Evolutionary conservation across 2,888 invertebrate species (phyloP), one percentile per base, ranked within the genome.

Genomic region (Acheta domesticus): DNA sequence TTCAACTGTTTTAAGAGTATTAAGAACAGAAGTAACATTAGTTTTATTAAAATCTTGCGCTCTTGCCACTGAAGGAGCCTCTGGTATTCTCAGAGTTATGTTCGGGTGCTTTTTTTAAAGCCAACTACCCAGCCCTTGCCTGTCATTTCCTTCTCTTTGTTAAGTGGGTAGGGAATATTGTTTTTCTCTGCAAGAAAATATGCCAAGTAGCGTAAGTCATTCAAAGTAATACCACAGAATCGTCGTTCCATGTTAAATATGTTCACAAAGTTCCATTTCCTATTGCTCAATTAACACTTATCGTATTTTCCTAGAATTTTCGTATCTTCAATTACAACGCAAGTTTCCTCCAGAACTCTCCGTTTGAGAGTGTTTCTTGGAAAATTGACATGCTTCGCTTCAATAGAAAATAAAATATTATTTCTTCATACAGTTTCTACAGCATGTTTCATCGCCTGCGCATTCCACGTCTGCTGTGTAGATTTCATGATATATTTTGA

Each of bases 141-240:
- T 75, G 81, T 80, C 80, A 81, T 77, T 49, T 79, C 81, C 49
- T 79, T 82, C 48, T 80, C 81, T 80, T 75, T 80, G 77, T 79
- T 81, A 75, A 82, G 82, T 23, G 79, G 76, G 79, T 82, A 77
- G n/a, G 79, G 77, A 21, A 82, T 79, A 21, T 80, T 74, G 77
- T 81, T 83, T 76, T 78, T 79, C 77, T 82, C 81, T 20, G 82
- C 82, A 75, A 83, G 75, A 75, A 80, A 80, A 79, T 75, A 83
- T 62, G 81, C 82, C 75, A 80, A 48, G 74, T 62, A 77, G 21
- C 3, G 1, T 21, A n/a, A 23, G 75, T 82, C 79, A 62, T 20
- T 49, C 36, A 80, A 36, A n/a, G 80, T 80, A 12, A 83, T 74
- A 74, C 82, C 83, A 81, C 80, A 81, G 48, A 82, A 80, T 77